These are phyloP conservation scores for Caenorhabditis wallacei DNA, from an alignment of 2,888 invertebrate genomes.

Conservation along the genomic window DNA sequence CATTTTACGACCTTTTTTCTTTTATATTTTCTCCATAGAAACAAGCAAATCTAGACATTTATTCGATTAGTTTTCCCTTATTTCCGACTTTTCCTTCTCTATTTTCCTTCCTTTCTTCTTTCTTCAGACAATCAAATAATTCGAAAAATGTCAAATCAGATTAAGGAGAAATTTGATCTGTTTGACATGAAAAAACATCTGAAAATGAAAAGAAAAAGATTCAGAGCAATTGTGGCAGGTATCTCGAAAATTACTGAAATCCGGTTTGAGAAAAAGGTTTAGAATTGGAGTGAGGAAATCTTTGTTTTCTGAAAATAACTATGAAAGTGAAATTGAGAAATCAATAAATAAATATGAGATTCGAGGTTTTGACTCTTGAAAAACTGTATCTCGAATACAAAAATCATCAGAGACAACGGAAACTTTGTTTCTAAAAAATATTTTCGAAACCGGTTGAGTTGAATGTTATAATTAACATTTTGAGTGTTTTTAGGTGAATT, in stretches of 20 bases:
- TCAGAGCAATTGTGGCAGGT: not conserved
- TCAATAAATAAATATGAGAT: too few relatives aligned
- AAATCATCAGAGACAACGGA: too few relatives aligned
- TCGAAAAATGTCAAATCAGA: constrained; percentile 10
- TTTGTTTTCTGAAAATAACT: too few relatives aligned
- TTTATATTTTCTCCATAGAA: constrained; percentile 39
- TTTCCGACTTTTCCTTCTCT: constrained; percentile 9
- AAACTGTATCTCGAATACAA: too few relatives aligned
- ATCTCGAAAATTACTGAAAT: not conserved
- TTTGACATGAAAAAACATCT: constrained; percentile 3
- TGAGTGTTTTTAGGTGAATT: too few relatives aligned
- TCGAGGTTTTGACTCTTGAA: too few relatives aligned
- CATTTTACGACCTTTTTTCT: constrained; percentile 28
- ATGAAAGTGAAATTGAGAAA: too few relatives aligned
- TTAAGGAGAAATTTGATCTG: not conserved
- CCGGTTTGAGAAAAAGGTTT: not conserved
- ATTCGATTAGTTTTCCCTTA: constrained; percentile 31
- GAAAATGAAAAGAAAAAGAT: not conserved
- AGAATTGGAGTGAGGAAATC: not conserved
- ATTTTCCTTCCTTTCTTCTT: constrained; percentile 11
- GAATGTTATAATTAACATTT: too few relatives aligned
- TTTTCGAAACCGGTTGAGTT: too few relatives aligned
- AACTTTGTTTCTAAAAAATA: too few relatives aligned
- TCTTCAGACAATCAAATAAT: not conserved
- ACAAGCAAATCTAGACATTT: constrained; percentile 1